These are phyloP conservation scores for Cyrtodaria siliqua DNA, from an alignment of 2,888 invertebrate genomes.

Conservation along the genomic window DNA sequence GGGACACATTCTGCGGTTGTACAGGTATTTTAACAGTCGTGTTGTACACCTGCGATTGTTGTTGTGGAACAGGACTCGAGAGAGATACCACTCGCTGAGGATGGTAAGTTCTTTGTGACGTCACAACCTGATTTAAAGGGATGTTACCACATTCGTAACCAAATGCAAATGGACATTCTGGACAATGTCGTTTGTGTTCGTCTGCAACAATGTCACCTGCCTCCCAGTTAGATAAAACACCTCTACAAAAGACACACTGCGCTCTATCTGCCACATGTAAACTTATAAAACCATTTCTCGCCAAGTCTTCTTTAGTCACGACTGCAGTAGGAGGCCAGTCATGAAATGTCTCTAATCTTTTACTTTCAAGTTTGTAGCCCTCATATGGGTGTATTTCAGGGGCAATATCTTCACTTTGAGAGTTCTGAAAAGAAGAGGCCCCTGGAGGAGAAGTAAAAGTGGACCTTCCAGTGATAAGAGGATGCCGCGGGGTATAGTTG, in stretches of 20 bases:
- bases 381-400: slow-evolving; percentile 46
- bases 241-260: slow-evolving; percentile 72
- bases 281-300: slow-evolving; percentile 67
- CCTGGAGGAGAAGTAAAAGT: slow-evolving; percentile 10
- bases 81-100: no score
- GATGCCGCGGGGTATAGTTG: slow-evolving; percentile 24
- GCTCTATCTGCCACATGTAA: slow-evolving; percentile 60
- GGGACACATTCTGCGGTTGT: neutral
- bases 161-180: slow-evolving; percentile 67
- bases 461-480: slow-evolving; percentile 35
- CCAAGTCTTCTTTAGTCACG: slow-evolving; percentile 59
- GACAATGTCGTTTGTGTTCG: slow-evolving; percentile 68
- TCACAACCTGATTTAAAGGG: slow-evolving; percentile 17
- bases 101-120: neutral
- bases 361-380: slow-evolving; percentile 35
- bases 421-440: no score
- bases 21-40: slow-evolving; percentile 3
- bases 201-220: slow-evolving; percentile 63
- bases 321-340: slow-evolving; percentile 59
- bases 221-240: slow-evolving; percentile 63
- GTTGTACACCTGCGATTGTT: neutral
- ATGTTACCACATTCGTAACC: slow-evolving; percentile 59
- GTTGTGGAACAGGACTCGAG: no score
- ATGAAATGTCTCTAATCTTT: slow-evolving; percentile 61
- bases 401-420: slow-evolving; percentile 30